A percentile compares a stretch with the other conserved stretches of the same genome.
These are phyloP conservation scores for Meliscaeva auricollis DNA, from an alignment of 2,888 invertebrate genomes.

Conservation along the genomic window DNA sequence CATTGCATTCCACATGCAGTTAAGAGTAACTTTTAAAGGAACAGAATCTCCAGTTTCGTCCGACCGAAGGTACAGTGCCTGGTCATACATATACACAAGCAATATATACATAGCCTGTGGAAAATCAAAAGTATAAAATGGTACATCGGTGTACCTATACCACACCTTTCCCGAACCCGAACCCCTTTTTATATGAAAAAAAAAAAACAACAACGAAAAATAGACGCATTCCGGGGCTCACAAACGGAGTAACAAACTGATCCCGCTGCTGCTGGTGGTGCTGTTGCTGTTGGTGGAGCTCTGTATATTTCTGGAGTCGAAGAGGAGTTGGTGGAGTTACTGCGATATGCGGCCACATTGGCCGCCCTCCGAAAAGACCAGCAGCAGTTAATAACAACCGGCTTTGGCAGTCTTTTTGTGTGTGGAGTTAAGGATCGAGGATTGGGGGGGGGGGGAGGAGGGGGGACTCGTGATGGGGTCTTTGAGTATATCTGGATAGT, in stretches of 20 bases:
- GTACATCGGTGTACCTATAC: constrained; percentile 15
- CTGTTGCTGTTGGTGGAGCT: neutral
- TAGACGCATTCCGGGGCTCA: constrained; percentile 73
- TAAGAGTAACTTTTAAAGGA: constrained; percentile 11
- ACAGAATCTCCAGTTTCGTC: constrained; percentile 46
- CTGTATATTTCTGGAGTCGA: neutral
- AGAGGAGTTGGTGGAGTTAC: neutral
- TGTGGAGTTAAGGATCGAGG: neutral
- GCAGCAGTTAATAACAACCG: constrained; percentile 76
- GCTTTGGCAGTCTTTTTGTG: constrained; percentile 58
- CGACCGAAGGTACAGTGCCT: neutral
- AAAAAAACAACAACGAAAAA: constrained; percentile 63
- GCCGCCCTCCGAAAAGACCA: constrained; percentile 76
- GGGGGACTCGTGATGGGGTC: neutral
- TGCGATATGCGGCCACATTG: constrained; percentile 49
- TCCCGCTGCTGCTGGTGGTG: constrained; percentile 57
- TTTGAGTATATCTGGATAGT: constrained; percentile 49
- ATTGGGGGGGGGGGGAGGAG: neutral
- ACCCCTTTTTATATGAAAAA: constrained; percentile 14
- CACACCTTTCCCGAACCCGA: constrained; percentile 18
- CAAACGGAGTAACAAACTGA: constrained; percentile 74
- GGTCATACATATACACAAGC: neutral
- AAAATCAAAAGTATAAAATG: constrained; percentile 74
- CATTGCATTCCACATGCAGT: constrained; percentile 68
- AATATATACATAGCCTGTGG: constrained; percentile 52